Evolutionary conservation across 2,888 invertebrate species (phyloP), one percentile per base, ranked within the genome.

Genomic region (Parascotia fuliginaria): DNA sequence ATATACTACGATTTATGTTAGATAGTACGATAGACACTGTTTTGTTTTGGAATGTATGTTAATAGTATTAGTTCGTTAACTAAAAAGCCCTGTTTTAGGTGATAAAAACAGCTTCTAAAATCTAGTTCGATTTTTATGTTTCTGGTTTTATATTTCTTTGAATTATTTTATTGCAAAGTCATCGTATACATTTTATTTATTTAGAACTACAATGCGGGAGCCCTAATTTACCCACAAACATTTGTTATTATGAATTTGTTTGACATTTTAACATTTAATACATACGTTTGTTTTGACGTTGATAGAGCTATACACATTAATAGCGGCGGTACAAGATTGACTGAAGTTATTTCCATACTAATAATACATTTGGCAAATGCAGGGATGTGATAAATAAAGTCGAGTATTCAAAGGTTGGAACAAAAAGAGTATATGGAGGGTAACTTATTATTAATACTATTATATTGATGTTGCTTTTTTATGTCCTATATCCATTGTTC

Each of bases 331-430:
- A 55, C 41, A 44, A 56, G 48, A 51, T 48, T 9, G 24, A 45
- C 33, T 42, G 42, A 53, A 55, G 34, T 48, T 42, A 41, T 55
- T 51, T 54, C 42, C 32, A 13, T 9, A 55, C 47, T 60, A 57
- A 64, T 53, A 53, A 60, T 55, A 60, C 24, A 50, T 47, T 64
- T 64, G 64, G 64, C 64, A 52, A 49, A 41, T 45, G 40, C 19
- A 24, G 7, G 24, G 15, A 37, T 12, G 2, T 9, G 19, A 28
- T 51, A 37, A 31, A 52, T 53, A 50, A 48, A 54, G 7, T 24
- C 7, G 24, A 24, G 24, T 2, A 19, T 19, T 3, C 19, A 19
- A 19, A 19, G 19, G 19, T 19, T 24, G 7, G 1, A 6, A 24
- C 7, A 7, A 3, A 24, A 24, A 24, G 7, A 24, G 7, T 3